Base-by-base conservation (phyloP, 2,888 invertebrate genomes). In the Polydesmus complanatus region DNA sequence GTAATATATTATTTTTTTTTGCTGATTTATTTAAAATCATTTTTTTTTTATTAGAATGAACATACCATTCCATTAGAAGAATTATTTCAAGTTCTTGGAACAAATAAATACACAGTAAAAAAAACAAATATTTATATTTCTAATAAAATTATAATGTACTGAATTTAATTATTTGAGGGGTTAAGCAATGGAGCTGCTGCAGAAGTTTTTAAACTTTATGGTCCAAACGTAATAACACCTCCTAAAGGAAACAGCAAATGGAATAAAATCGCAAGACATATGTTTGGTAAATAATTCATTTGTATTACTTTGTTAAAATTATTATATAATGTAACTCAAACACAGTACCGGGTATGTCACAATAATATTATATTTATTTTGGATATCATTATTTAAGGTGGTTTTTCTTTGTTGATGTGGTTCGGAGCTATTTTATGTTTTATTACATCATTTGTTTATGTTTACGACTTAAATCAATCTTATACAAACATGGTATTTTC, bases 251-350 rank as follows among this genome's bases (percentile, higher is more conserved):
- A 94, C 65, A 95, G 96, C 71, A 95, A 96, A 82, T 96, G 95
- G 95, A 88, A 96, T 70, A 96, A 95, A 78, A 96, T 96, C 82
- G 93, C 93, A 81, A 94, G 95, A 82, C 93, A 96, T 80, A 81
- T 96, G 72, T 96, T 96, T 78, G 95, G 95, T 69, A 96, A n/a
- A n/a, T n/a, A n/a, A n/a, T n/a, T n/a, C n/a, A n/a, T n/a, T n/a
- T n/a, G n/a, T n/a, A n/a, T n/a, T n/a, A n/a, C n/a, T n/a, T n/a
- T n/a, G n/a, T n/a, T n/a, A n/a, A n/a, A n/a, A n/a, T n/a, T n/a
- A 8, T 37, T 37, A 37, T 37, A 37, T 8, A n/a, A n/a, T n/a
- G n/a, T n/a, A n/a, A n/a, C n/a, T n/a, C n/a, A n/a, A n/a, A n/a
- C n/a, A n/a, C n/a, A n/a, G n/a, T n/a, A n/a, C n/a, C n/a, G n/a